Evolutionary conservation across 2,888 invertebrate species (phyloP), one percentile per base, ranked within the genome.

Genomic region (Oxycera nigricornis): DNA sequence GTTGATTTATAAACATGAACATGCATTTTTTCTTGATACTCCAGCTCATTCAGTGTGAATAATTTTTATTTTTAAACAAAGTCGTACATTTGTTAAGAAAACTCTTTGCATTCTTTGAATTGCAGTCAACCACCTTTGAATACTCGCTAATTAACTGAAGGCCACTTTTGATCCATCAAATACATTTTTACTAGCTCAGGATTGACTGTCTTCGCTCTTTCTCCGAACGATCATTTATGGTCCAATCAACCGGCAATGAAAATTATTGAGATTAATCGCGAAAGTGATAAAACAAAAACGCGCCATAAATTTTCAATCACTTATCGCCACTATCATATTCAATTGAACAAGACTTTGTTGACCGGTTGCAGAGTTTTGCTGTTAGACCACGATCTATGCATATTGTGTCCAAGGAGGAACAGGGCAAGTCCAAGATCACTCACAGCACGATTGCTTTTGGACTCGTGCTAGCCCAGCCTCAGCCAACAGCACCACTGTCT

Each of bases 221-320:
- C n/a, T n/a, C n/a, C n/a, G 22, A 4, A 22, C 11, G 4, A 17
- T 20, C 52, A 22, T 55, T 55, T 55, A 22, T 55, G 24, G 20
- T 55, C 20, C 62, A 35, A 62, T 62, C 62, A 62, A 35, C 62
- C 31, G 35, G 20, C 22, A 35, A 62, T 62, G 62, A 35, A 55
- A 24, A 62, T 35, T 41, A 67, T 67, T 67, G 26, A 14, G 41
- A 41, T 67, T 67, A 67, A 67, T 67, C 67, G 46, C 67, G 67
- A 67, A 46, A 67, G 67, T 67, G 67, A 67, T 67, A 67, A 67
- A 67, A 46, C 24, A 67, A 67, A 41, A 46, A n/a, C 67, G 46
- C 41, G 24, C 26, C 67, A 67, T 67, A 67, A 67, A 41, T 67
- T 67, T 46, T 41, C 24, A 41, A 67, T 41, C 67, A 46, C 46